Base-by-base conservation (phyloP, 2,888 invertebrate species). In the Argyra leucocephala region DNA sequence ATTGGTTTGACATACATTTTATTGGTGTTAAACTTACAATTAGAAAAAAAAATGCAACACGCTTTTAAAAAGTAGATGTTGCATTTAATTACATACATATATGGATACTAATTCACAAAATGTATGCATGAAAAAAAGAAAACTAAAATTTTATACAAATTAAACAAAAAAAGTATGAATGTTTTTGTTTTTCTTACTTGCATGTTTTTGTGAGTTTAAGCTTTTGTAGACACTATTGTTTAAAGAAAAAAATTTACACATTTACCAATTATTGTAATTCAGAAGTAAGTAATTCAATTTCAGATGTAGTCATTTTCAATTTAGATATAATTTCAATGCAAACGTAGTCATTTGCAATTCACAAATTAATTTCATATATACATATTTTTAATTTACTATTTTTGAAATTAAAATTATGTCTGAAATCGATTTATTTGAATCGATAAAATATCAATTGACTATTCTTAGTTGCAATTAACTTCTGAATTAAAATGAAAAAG, bases 1-100 rank as follows among this genome's bases (percentile, higher is more conserved):
- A 23, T 23, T 59, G 21, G 23, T 59, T 59, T 59, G 59, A 23
- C 59, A 59, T 59, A 59, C 59, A 59, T 48, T 48, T 48, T 48
- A 48, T 48, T 48, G 48, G 48, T n/a, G 48, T 18, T n/a, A 15
- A 18, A 48, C 18, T n/a, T n/a, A n/a, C 15, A 48, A 48, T 3
- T 18, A 48, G 15, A 18, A 48, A 48, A 18, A 31, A 15, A 48
- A 48, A 10, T n/a, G 48, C 18, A 31, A 48, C 48, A 48, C 15
- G 12, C 5, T 18, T n/a, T 48, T 48, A 48, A 48, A n/a, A 48
- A 48, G 18, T 15, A 48, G 18, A 48, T 48, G 48, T 48, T 48
- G 18, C 3, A 18, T 48, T 15, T 48, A 48, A 5, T 48, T 31
- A 31, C n/a, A 10, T 31, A 31, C 31, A 10, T 31, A 7, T 31